Evolutionary conservation across 2,113 vertebrate genomes (phyloP).

Genomic region (Crotalus helleri): DNA sequence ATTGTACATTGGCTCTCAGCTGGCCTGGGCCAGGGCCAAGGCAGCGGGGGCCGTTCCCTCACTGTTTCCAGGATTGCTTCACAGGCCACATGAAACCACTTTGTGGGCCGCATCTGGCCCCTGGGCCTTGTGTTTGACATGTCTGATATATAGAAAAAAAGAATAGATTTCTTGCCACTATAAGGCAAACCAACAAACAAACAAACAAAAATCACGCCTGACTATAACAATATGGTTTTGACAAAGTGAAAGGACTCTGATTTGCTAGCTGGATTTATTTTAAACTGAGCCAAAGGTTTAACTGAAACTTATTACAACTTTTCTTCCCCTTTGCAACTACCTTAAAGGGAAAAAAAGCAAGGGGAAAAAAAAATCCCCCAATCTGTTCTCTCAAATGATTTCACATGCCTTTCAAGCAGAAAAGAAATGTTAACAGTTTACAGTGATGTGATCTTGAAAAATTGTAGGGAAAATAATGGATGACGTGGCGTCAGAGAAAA

Average conservation of each 20-base stretch:
- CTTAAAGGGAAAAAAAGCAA: background rate
- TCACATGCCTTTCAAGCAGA: conserved; percentile 4
- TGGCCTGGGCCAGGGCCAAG: too few species aligned
- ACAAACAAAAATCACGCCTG: background rate
- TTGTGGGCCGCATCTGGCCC: too few species aligned
- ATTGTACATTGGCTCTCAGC: too few species aligned
- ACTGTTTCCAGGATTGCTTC: too few species aligned
- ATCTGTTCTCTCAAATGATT: background rate
- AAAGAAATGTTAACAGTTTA: conserved; percentile 7
- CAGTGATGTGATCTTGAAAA: conserved; percentile 20
- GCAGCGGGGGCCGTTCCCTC: too few species aligned
- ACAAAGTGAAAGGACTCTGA: background rate
- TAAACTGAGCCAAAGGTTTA: conserved; percentile 14
- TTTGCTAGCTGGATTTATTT: conserved; percentile 36
- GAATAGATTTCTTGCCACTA: background rate
- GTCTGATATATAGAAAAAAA: background rate
- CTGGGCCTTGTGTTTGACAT: too few species aligned
- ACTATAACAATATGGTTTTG: background rate
- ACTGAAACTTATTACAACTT: conserved; percentile 18
- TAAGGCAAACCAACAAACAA: background rate
- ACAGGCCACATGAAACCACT: too few species aligned
- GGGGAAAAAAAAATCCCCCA: background rate
- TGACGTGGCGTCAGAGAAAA: conserved; percentile 11
- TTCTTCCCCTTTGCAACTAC: background rate
- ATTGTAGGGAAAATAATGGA: conserved; percentile 26